Percentiles rank a stretch among this genome's conserved stretches.
Evolutionary conservation across 2,113 vertebrate species (phyloP).

Genomic region (Athene noctua): DNA sequence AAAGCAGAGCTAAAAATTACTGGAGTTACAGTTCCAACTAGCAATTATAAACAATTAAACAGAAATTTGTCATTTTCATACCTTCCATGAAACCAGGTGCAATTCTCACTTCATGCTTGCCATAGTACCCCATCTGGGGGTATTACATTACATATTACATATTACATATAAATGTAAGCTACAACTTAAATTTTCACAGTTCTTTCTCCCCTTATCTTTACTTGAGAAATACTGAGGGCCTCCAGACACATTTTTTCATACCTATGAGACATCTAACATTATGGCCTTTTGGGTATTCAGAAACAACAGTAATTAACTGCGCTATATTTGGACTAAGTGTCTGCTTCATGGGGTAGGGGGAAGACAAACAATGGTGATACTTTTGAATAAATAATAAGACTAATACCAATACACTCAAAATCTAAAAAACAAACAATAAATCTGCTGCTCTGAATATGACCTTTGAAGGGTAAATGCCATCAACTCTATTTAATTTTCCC

Average conservation of each 20-base stretch:
- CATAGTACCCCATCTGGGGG: neutral
- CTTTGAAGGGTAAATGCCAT: neutral
- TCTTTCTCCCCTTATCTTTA: neutral
- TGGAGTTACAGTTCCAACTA: neutral
- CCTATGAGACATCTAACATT: neutral
- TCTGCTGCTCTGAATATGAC: neutral
- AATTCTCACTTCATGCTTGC: neutral
- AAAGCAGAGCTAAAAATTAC: neutral
- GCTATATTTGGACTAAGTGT: neutral
- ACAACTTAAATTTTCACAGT: neutral
- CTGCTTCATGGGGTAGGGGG: neutral
- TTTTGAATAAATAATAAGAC: neutral
- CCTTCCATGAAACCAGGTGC: neutral
- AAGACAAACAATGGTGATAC: rapidly evolving
- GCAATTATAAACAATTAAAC: neutral
- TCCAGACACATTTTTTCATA: neutral
- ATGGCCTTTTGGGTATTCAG: neutral
- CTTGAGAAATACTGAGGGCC: neutral
- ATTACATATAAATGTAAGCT: neutral
- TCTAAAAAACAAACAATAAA: neutral
- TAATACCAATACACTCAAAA: neutral
- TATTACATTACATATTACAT: no score
- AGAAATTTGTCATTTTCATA: neutral
- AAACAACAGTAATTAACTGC: neutral
- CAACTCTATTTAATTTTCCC: neutral